Evolutionary conservation across 2,113 vertebrate species (phyloP), one percentile per base, ranked within the genome.

Genomic region (Psittacara wagleri): DNA sequence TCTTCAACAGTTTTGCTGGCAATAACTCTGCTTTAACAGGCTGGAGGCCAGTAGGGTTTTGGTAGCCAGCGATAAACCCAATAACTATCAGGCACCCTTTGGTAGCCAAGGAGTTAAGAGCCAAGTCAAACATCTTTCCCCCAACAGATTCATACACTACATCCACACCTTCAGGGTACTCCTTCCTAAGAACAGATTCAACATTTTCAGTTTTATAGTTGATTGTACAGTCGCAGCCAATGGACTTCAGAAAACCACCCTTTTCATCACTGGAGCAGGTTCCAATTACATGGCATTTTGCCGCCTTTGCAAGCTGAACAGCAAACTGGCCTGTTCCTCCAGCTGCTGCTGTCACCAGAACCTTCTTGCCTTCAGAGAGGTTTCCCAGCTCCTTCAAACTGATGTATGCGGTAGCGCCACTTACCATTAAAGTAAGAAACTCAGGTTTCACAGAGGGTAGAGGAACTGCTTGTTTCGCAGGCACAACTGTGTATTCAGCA

Each of bases 251-350:
- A 95, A 99, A 99, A 68, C 98, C 98, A 6, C 97, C 97, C 94
- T 99, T 99, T 91, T 98, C 98, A 9, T 98, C 97, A 22, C 98
- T 98, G 6, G 99, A 99, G 84, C 99, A 99, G 78, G 99, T 99
- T 59, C 99, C 99, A 51, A 99, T 98, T 28, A 99, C 98, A 13
- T 99, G 99, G 96, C 99, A 99, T 59, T 98, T 98, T 23, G 99
- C 99, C 81, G 92, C 97, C 92, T 99, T 99, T 61, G 99, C 98
- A 46, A 99, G 98, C 97, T 99, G 99, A 93, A 99, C 98, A 1
- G 99, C 99, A 1, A 99, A 99, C 97, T 99, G 99, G 29, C 99
- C 99, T 0, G 99, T 99, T 54, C 99, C 99, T 80, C 99, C 99
- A 2, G 99, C 98, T 0, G 99, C 99, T 1, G 99, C 99, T 0